Base-by-base conservation (phyloP, 2,888 invertebrate genomes). In the Liodrosophila aerea region DNA sequence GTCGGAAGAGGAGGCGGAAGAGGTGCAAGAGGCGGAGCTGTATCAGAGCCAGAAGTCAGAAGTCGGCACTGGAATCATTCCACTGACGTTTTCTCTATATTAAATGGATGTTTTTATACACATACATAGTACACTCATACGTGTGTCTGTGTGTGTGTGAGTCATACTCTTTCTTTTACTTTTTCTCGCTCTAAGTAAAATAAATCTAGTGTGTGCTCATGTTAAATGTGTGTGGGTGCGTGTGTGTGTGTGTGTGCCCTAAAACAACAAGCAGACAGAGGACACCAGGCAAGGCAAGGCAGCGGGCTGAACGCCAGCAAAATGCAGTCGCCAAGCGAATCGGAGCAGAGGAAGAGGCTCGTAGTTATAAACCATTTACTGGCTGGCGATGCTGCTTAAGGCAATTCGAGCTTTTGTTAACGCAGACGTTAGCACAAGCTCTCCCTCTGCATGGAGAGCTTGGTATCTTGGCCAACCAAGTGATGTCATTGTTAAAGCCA, bases 11-110 rank as follows among this genome's bases (percentile, higher is more conserved):
- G 31, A 33, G 9, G 16, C 7, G 8, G 40, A 36, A 22, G 7
- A 31, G 45, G 31, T 12, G 9, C 9, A n/a, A 39, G 16, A 15
- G 41, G 50, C 18, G 8, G n/a, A 15, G n/a, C 39, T 30, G 30
- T 9, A 45, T 15, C 33, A 22, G 15, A 18, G 9, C 33, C 15
- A 16, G 2, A 4, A 18, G 12, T 4, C 44, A 16, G 27, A 31
- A 39, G 43, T 16, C 50, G 33, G 40, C n/a, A 36, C 34, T 45
- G 31, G 30, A 52, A 51, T 40, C 43, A 52, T 53, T 62, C 63
- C 68, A 68, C 73, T 66, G 67, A 62, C 73, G 43, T 67, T 47
- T 59, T 54, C 73, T 49, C 54, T 70, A 57, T 73, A 68, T 73
- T 67, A 67, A 73, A 70, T 56, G 62, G 40, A 51, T 68, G 68